Percentiles rank a stretch among this genome's conserved stretches.
Evolutionary conservation across 2,797 vertebrate genomes (phyloP).

Genomic region (Darevskia mixta): DNA sequence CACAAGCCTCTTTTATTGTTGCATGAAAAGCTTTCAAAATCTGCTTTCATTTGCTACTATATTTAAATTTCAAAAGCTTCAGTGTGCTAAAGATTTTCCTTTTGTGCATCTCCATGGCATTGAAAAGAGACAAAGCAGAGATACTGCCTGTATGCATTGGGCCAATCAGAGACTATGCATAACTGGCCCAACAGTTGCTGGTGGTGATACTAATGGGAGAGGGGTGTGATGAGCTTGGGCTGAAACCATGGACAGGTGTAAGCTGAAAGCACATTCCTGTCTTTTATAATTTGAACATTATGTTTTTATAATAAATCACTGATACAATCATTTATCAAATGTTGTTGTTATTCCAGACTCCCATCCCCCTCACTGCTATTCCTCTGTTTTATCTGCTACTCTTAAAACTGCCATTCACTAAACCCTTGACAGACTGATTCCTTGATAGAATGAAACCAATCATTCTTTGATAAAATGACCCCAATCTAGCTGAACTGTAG

Average conservation of each 20-base stretch:
- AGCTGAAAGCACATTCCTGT: not conserved
- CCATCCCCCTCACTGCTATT: not conserved
- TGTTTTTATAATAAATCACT: not conserved
- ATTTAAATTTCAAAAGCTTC: constrained; percentile 61
- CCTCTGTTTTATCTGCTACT: not conserved
- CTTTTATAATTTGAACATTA: not conserved
- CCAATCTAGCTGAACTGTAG: not conserved
- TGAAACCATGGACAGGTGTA: not conserved
- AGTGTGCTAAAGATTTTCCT: constrained; percentile 55
- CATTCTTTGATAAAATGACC: not conserved
- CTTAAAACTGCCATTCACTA: not conserved
- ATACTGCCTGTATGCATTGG: not conserved
- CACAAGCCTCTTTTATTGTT: constrained; percentile 51
- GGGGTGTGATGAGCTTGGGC: not conserved
- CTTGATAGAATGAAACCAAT: not conserved
- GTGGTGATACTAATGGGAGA: not conserved
- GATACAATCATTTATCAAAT: not conserved
- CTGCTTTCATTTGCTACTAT: constrained; percentile 64
- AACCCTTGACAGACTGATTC: not conserved
- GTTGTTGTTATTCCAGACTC: not conserved
- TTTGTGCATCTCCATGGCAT: constrained; percentile 36
- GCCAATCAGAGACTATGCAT: not conserved
- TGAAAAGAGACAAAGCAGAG: not conserved
- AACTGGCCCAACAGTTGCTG: not conserved
- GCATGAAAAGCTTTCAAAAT: constrained; percentile 57